Evolutionary conservation across 2,888 invertebrate species (phyloP), one percentile per base, ranked within the genome.

Genomic region (Phalera bucephala): DNA sequence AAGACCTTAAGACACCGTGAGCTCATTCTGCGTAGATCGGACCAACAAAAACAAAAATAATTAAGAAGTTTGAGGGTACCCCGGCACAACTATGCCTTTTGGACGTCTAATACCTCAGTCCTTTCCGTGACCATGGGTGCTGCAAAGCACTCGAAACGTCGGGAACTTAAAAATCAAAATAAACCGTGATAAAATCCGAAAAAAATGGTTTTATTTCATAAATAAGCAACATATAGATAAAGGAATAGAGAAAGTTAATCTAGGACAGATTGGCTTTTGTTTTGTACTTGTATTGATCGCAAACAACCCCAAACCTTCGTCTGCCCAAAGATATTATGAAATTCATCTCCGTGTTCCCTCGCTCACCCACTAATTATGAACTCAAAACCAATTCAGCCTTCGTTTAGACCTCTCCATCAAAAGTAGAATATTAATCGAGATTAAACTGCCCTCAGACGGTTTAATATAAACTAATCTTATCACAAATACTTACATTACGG

Each of bases 211-310:
- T n/a, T n/a, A n/a, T n/a, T n/a, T n/a, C n/a, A n/a, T n/a, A n/a
- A n/a, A n/a, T n/a, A n/a, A n/a, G 31, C 40, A 45, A 29, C 31
- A 53, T 48, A 57, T 53, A 51, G 42, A 32, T 49, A 47, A 57
- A 53, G n/a, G n/a, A n/a, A n/a, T n/a, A n/a, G n/a, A 50, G 41
- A 52, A 40, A 55, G 43, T 58, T 54, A 27, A 45, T 41, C 34
- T 40, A 39, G 43, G 42, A 49, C 52, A 42, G 41, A 54, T 52
- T 39, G 34, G 8, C 38, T 57, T n/a, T 64, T 56, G 50, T 54
- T 57, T 52, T 48, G 38, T 40, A 27, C 34, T 51, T 38, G 31
- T 45, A 23, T 50, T 39, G 45, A 32, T 37, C 19, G 25, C 52
- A 50, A 62, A 57, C 39, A 56, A n/a, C n/a, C n/a, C n/a, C n/a